These are phyloP conservation scores for Eupithecia exiguata DNA, from an alignment of 2,888 invertebrate genomes.

Conservation along the genomic window DNA sequence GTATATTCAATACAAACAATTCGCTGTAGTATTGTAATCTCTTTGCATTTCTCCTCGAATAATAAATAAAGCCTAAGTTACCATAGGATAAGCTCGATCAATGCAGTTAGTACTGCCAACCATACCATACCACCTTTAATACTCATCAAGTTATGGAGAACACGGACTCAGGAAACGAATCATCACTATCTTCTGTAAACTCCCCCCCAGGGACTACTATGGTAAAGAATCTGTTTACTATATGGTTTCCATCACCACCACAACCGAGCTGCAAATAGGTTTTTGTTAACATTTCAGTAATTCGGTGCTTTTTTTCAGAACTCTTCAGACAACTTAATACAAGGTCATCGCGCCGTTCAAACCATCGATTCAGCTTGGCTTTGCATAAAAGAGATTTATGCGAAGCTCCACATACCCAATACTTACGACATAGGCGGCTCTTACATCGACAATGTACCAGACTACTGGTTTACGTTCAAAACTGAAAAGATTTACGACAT, in stretches of 20 bases:
- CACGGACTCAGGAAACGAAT: constrained; percentile 11
- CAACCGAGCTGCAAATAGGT: not conserved
- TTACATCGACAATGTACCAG: constrained; percentile 62
- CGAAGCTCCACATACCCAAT: constrained; percentile 68
- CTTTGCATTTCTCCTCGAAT: too few relatives aligned
- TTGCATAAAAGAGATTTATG: constrained; percentile 63
- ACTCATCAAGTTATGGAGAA: not conserved
- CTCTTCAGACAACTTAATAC: constrained; percentile 53
- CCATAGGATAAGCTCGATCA: too few relatives aligned
- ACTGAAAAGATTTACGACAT: constrained; percentile 63
- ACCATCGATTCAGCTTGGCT: constrained; percentile 69
- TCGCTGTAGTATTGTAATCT: too few relatives aligned
- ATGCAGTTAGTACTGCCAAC: too few relatives aligned
- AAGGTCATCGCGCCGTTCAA: constrained; percentile 62
- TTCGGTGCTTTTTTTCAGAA: constrained; percentile 48
- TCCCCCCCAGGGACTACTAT: not conserved
- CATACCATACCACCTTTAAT: too few relatives aligned
- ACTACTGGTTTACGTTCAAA: constrained; percentile 70
- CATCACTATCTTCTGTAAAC: not conserved
- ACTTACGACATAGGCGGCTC: constrained; percentile 75
- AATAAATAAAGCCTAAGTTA: too few relatives aligned
- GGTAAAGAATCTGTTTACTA: constrained; percentile 6
- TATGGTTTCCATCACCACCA: not conserved
- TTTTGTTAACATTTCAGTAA: not conserved
- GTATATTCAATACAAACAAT: too few relatives aligned